Evolutionary conservation across 2,888 invertebrate species (phyloP).

Genomic region (Cheilosia vulpina): DNA sequence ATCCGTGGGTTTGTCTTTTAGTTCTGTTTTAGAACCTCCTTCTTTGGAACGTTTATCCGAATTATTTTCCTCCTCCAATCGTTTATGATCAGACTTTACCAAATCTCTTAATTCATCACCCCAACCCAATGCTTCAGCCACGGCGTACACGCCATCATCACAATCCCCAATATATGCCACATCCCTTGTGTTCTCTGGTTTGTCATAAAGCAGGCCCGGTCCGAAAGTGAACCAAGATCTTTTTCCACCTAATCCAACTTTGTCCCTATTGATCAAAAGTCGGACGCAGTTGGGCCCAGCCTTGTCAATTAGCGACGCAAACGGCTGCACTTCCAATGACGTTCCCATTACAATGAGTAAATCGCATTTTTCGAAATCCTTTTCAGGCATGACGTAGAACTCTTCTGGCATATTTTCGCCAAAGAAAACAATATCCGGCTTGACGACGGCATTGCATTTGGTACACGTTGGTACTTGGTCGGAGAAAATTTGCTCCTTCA

Average conservation of each 20-base stretch:
- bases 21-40: not conserved
- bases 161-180: slow-evolving; percentile 93
- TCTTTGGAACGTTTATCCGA: not conserved
- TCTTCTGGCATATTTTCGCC: slow-evolving; percentile 93
- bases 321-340: slow-evolving; percentile 96
- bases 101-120: slow-evolving; percentile 87
- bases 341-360: slow-evolving; percentile 97
- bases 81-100: slow-evolving; percentile 85
- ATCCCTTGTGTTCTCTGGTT: slow-evolving; percentile 86
- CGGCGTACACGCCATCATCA: slow-evolving; percentile 89
- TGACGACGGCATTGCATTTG: slow-evolving; percentile 91
- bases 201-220: slow-evolving; percentile 89
- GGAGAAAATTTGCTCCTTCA: slow-evolving; percentile 91
- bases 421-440: slow-evolving; percentile 98
- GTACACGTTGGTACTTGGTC: slow-evolving; percentile 91
- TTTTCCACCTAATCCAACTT: slow-evolving; percentile 85
- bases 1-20: not conserved
- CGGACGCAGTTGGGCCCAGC: slow-evolving; percentile 90
- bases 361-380: slow-evolving; percentile 94
- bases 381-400: slow-evolving; percentile 88
- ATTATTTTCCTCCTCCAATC: slow-evolving; percentile 82
- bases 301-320: slow-evolving; percentile 93
- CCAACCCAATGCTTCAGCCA: slow-evolving; percentile 92
- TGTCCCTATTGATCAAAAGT: slow-evolving; percentile 93
- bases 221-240: slow-evolving; percentile 80